These are phyloP conservation scores for Urocyon cinereoargenteus DNA, from an alignment of 2,797 vertebrate genomes.

Conservation along the genomic window DNA sequence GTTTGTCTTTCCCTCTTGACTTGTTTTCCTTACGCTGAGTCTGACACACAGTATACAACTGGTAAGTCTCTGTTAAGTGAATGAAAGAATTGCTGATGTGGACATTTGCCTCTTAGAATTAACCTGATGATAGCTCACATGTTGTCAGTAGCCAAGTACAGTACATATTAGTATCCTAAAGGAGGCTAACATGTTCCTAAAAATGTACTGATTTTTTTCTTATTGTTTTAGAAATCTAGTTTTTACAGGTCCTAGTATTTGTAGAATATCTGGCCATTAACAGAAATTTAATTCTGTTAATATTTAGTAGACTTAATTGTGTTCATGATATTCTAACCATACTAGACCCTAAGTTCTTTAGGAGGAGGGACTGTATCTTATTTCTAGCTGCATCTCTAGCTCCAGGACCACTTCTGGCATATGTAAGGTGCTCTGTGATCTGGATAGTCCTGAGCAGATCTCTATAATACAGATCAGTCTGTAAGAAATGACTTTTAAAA, in stretches of 20 bases:
- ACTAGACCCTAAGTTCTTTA: background rate
- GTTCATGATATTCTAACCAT: background rate
- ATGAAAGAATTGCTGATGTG: background rate
- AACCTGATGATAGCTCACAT: background rate
- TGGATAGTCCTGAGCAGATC: no score
- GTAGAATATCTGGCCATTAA: background rate
- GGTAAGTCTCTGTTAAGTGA: background rate
- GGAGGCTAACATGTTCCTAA: background rate
- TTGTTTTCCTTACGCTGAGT: background rate
- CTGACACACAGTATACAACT: background rate
- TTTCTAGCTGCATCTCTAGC: background rate
- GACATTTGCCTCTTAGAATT: background rate
- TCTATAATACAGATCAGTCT: background rate
- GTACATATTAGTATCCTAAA: background rate
- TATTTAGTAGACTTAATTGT: background rate
- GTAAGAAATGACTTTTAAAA: background rate
- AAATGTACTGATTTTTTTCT: background rate
- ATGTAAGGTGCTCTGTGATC: background rate
- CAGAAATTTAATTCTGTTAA: background rate
- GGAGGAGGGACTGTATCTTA: background rate
- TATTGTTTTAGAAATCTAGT: background rate
- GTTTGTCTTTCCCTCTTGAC: background rate
- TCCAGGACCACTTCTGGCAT: background rate
- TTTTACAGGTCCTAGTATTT: background rate
- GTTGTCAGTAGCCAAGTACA: background rate